A percentile compares a stretch with the other conserved stretches of the same genome.
phyloP scores from a whole-genome alignment of 2,797 vertebrate species.

The Pteronotus mesoamericanus region DNA sequence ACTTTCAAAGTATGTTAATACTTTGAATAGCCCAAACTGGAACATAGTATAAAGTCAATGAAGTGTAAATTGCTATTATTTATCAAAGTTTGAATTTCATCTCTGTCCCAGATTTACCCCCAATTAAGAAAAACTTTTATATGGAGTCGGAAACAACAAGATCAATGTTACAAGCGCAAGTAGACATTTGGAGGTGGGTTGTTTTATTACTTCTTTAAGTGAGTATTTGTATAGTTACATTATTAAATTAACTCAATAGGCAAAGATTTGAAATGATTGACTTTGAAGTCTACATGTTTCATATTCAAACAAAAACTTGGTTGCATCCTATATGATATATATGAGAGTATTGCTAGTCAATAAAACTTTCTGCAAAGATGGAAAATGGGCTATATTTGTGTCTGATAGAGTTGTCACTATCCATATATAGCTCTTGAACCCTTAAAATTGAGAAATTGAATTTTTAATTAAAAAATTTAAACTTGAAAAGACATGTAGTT shows the following conservation, averaged over 20 bases:
- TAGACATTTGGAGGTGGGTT: constrained; percentile 89
- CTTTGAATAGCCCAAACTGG: too few relatives aligned
- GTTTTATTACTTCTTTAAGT: not conserved
- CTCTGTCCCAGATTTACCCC: constrained; percentile 85
- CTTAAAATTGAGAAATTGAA: not conserved
- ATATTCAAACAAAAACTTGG: not conserved
- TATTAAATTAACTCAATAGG: not conserved
- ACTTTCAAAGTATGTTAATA: too few relatives aligned
- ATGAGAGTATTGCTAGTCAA: not conserved
- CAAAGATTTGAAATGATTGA: not conserved
- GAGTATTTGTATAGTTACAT: not conserved
- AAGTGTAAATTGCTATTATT: constrained; percentile 11
- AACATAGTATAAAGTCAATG: too few relatives aligned
- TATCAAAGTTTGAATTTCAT: constrained; percentile 38
- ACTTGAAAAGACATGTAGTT: not conserved
- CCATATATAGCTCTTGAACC: not conserved
- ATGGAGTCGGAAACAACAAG: constrained; percentile 85
- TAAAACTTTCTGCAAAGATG: not conserved
- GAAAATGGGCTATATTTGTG: not conserved
- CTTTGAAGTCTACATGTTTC: not conserved
- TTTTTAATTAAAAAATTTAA: not conserved
- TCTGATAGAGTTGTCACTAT: not conserved
- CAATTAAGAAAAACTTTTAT: constrained; percentile 93
- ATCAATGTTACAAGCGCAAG: constrained; percentile 86
- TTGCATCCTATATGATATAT: not conserved